These are phyloP conservation scores for Ceratina calcarata DNA, from an alignment of 1,140 invertebrate genomes.

Conservation along the genomic window DNA sequence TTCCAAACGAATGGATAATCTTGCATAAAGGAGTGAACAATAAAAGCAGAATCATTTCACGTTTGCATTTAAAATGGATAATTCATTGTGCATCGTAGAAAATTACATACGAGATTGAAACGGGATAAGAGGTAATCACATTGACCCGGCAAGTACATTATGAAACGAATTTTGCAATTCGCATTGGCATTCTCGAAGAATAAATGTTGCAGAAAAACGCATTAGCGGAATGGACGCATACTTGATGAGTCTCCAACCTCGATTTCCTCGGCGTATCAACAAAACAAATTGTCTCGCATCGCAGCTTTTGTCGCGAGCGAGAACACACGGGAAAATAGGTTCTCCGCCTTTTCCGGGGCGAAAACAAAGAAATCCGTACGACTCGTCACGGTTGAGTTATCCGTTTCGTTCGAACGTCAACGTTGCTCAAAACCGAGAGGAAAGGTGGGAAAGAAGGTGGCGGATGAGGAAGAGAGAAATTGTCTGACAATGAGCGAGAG, in stretches of 20 bases:
- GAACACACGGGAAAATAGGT: background rate
- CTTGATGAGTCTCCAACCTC: background rate
- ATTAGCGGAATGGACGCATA: background rate
- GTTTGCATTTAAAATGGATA: background rate
- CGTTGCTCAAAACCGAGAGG: slow-evolving; percentile 29
- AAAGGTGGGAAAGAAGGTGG: background rate
- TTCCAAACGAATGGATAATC: background rate
- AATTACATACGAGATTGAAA: background rate
- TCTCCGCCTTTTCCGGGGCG: too few species aligned
- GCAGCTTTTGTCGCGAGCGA: background rate
- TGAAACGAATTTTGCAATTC: background rate
- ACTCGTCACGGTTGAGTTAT: slow-evolving; percentile 47
- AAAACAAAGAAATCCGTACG: slow-evolving; percentile 37
- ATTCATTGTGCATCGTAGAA: background rate
- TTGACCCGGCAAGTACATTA: background rate
- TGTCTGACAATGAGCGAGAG: slow-evolving; percentile 62
- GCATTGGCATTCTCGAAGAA: background rate
- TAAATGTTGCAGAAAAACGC: background rate
- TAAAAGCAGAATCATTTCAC: background rate
- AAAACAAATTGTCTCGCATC: background rate
- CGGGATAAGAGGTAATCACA: background rate
- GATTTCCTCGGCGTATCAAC: background rate
- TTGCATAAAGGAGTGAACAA: background rate
- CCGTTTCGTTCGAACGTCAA: slow-evolving; percentile 38
- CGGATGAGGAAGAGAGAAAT: slow-evolving; percentile 47